Base-by-base conservation (phyloP, 2,797 vertebrate genomes). In the Danio jaintianensis region DNA sequence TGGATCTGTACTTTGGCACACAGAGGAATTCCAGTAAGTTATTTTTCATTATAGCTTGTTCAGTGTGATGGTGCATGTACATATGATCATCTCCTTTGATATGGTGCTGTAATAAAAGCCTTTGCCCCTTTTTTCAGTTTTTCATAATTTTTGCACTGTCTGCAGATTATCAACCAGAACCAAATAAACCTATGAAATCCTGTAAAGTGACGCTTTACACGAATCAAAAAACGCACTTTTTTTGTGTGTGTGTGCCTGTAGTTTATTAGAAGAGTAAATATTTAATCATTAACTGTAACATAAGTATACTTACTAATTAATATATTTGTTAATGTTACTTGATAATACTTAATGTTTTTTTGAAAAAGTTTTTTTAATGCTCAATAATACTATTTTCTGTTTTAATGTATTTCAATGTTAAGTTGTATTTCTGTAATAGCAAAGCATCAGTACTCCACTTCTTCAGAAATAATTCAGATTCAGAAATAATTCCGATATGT, bases 1-100 rank as follows among this genome's bases (percentile, higher is more conserved):
- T 99, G 85, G 98, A 99, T 89, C 92, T 97, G 85, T 97, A 99
- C 89, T 99, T 98, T 0, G 98, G 98, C 70, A 98, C 97, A 1
- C 97, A 98, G 83, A 96, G 96, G 58, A 92, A 95, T 88, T 86
- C 95, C 0, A 97, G 97, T 99, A 92, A 96, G 97, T 95, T 55
- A 10, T 13, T n/a, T 69, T 45, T 29, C 47, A 16, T 43, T 18
- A 22, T 29, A 22, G 15, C 5, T 4, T 11, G 6, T 11, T 12
- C 13, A 42, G 2, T 50, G 50, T 42, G 4, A 11, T 62, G n/a
- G 38, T 7, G 13, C 45, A 42, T 73, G 10, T 8, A 7, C 8
- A 13, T 22, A 8, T 12, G 9, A 16, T 45, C 66, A n/a, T 75
- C 4, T 6, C 20, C 13, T 61, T 50, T 29, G 5, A 5, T 10